Conservation (phyloP, 2,113 vertebrate species). For the Tetrao urogallus region DNA sequence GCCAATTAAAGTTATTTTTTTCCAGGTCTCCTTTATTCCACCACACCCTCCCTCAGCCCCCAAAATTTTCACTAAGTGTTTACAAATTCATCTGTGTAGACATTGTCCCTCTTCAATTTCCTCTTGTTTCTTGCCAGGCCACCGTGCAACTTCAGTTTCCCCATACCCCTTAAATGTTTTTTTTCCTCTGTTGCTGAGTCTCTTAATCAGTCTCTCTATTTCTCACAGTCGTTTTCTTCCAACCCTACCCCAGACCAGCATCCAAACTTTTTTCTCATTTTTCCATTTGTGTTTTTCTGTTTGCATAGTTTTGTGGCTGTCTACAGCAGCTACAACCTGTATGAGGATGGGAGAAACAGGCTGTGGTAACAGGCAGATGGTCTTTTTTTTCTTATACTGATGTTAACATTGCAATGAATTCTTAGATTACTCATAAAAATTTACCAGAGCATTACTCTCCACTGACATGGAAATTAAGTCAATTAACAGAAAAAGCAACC, state of each 20-base stretch:
- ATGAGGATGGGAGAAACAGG: neutral
- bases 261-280: neutral
- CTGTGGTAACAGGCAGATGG: neutral
- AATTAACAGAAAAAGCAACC: neutral
- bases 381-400: neutral
- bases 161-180: neutral
- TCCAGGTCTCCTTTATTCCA: neutral
- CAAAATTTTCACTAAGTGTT: neutral
- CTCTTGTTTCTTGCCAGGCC: neutral
- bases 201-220: neutral
- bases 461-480: neutral
- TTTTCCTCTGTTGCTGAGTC: neutral
- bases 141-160: neutral
- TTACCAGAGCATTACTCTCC: neutral
- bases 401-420: neutral
- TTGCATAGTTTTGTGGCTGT: neutral
- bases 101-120: neutral
- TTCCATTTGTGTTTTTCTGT: accelerated
- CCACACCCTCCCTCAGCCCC: no score
- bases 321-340: neutral
- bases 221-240: neutral
- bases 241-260: neutral
- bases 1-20: neutral
- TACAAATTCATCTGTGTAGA: neutral
- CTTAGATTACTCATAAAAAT: neutral